phyloP scores from a whole-genome alignment of 2,888 invertebrate genomes.

The Neoscelio sp. region DNA sequence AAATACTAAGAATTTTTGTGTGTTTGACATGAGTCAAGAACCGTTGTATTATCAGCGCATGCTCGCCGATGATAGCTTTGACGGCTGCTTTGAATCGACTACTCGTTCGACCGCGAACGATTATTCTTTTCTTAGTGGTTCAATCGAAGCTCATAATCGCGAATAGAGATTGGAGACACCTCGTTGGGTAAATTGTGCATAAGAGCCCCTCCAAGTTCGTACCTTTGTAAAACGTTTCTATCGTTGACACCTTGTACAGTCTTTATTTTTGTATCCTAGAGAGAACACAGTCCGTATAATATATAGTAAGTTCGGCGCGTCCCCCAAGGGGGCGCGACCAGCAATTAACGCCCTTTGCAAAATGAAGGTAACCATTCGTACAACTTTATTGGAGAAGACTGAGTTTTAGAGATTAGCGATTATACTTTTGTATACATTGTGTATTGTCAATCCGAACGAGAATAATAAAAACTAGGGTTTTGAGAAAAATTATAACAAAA shows the following conservation, averaged over 20 bases:
- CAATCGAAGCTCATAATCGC: conserved; percentile 31
- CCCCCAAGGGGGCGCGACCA: conserved; percentile 66
- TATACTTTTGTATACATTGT: conserved; percentile 68
- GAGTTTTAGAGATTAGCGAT: conserved; percentile 69
- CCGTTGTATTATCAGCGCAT: conserved; percentile 6
- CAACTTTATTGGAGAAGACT: conserved; percentile 73
- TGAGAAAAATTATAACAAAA: conserved; percentile 31
- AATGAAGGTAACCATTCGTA: conserved; percentile 50
- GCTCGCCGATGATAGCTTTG: conserved; percentile 28
- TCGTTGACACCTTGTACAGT: conserved; percentile 74
- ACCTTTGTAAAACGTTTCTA: conserved; percentile 75
- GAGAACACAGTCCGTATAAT: conserved; percentile 56
- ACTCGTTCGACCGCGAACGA: conserved; percentile 26
- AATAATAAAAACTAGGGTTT: conserved; percentile 24
- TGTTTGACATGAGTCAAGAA: conserved; percentile 27
- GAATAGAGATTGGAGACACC: too few relatives aligned
- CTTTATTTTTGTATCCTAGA: conserved; percentile 79
- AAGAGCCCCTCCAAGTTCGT: too few relatives aligned
- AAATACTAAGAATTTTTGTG: too few relatives aligned
- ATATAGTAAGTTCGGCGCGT: conserved; percentile 65
- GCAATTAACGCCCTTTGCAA: conserved; percentile 44
- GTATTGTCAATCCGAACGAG: conserved; percentile 41
- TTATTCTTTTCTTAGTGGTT: conserved; percentile 36
- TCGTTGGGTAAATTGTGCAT: too few relatives aligned
- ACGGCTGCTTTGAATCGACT: conserved; percentile 39